Conservation (phyloP, 2,888 invertebrate genomes). For the Macrosoma leucophasiata region DNA sequence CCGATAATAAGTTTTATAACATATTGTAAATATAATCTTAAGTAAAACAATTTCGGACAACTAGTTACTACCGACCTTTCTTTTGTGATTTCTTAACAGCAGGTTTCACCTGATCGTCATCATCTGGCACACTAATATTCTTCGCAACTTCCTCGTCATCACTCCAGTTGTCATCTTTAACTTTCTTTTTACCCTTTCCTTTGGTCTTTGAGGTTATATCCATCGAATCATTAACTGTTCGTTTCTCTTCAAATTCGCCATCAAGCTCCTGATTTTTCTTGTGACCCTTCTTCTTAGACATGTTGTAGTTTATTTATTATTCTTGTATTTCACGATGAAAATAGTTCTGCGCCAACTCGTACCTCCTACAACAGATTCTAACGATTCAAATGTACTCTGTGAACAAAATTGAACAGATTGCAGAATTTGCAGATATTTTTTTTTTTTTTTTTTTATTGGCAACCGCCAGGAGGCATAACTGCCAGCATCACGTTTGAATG, state of each 20-base stretch:
- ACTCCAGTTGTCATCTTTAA: conserved; percentile 63
- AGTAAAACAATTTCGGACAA: neutral
- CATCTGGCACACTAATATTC: conserved; percentile 50
- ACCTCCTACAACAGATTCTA: too few species aligned
- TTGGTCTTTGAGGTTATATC: conserved; percentile 74
- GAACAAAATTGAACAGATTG: too few species aligned
- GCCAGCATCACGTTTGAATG: too few species aligned
- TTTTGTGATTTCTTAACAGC: conserved; percentile 68
- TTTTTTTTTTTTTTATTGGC: too few species aligned
- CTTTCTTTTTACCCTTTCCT: conserved; percentile 65
- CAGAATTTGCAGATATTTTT: too few species aligned
- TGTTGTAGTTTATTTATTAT: conserved; percentile 35
- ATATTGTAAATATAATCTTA: conserved; percentile 1
- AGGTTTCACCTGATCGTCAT: conserved; percentile 56
- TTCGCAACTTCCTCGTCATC: conserved; percentile 49
- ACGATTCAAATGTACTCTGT: too few species aligned
- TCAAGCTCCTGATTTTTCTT: conserved; percentile 76
- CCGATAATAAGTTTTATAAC: conserved; percentile 2
- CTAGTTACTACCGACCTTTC: conserved; percentile 70
- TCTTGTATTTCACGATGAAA: too few species aligned
- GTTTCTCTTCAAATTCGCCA: conserved; percentile 68
- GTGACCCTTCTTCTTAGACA: conserved; percentile 77
- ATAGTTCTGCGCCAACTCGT: too few species aligned
- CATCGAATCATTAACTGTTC: conserved; percentile 39
- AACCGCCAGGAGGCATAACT: too few species aligned